Conservation (phyloP, 1,140 invertebrate genomes). For the Steinernema khuongi region DNA sequence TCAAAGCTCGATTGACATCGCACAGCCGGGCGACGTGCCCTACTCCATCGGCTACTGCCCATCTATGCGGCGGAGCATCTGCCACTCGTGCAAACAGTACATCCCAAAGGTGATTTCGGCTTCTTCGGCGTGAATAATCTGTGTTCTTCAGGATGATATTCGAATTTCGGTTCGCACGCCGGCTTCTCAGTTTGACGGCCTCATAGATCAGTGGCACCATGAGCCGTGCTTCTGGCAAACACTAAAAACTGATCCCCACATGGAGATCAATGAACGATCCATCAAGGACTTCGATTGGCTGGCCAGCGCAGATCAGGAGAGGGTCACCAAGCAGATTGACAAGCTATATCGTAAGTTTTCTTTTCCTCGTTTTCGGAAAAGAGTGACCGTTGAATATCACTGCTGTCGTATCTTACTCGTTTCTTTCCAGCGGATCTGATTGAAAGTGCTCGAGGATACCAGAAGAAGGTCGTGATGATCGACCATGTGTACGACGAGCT, state of each 20-base stretch:
- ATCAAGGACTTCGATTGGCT: slow-evolving; percentile 10
- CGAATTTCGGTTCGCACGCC: background rate
- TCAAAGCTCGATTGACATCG: background rate
- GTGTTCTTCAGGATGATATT: background rate
- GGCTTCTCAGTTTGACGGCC: background rate
- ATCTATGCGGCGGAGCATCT: background rate
- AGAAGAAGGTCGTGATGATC: background rate
- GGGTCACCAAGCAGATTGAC: background rate
- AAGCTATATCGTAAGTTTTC: slow-evolving; percentile 10
- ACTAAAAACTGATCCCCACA: background rate
- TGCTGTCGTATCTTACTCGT: background rate
- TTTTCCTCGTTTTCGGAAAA: too few relatives aligned
- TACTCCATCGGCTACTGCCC: background rate
- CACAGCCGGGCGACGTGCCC: background rate
- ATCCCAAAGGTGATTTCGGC: background rate
- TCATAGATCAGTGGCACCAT: background rate
- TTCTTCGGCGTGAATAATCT: background rate
- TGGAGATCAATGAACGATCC: background rate
- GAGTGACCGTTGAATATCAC: too few relatives aligned
- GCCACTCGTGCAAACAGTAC: background rate
- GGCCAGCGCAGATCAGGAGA: background rate
- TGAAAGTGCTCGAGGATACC: background rate
- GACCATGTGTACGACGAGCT: background rate
- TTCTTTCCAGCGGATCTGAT: background rate
- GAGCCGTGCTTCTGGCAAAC: background rate